Conservation (phyloP, 2,797 vertebrate genomes). For the Cetoscarus ocellatus region DNA sequence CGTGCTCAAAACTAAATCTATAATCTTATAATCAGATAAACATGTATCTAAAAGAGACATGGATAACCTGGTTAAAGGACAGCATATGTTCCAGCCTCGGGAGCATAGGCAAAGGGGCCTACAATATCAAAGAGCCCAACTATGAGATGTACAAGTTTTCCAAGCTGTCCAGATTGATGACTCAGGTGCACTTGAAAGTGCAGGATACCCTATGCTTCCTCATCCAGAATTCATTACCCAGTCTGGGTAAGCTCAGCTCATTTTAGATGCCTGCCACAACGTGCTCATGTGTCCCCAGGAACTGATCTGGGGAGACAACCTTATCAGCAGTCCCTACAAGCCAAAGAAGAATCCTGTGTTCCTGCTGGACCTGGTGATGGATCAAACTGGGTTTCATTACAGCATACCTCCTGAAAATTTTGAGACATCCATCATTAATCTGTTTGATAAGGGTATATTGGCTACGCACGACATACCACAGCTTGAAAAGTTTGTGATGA, state of each 20-base stretch:
- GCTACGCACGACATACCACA: no score
- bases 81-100: no score
- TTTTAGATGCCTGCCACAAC: constrained; percentile 86
- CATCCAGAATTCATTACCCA: constrained; percentile 87
- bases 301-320: constrained; percentile 88
- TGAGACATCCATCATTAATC: no score
- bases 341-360: constrained; percentile 90
- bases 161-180: constrained; percentile 89
- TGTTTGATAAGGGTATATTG: no score
- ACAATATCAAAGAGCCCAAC: no score
- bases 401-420: no score
- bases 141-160: no score
- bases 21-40: no score
- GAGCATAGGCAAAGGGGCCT: no score
- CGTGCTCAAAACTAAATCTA: no score
- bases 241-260: constrained; percentile 83
- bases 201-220: constrained; percentile 90
- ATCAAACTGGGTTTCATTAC: constrained; percentile 85
- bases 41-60: constrained; percentile 88
- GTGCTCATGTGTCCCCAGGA: constrained; percentile 84
- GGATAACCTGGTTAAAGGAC: constrained; percentile 86
- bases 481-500: no score
- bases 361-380: constrained; percentile 88
- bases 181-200: constrained; percentile 84
- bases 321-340: constrained; percentile 91